These are phyloP conservation scores for Morelia viridis DNA, from an alignment of 2,797 vertebrate genomes.

Conservation along the genomic window DNA sequence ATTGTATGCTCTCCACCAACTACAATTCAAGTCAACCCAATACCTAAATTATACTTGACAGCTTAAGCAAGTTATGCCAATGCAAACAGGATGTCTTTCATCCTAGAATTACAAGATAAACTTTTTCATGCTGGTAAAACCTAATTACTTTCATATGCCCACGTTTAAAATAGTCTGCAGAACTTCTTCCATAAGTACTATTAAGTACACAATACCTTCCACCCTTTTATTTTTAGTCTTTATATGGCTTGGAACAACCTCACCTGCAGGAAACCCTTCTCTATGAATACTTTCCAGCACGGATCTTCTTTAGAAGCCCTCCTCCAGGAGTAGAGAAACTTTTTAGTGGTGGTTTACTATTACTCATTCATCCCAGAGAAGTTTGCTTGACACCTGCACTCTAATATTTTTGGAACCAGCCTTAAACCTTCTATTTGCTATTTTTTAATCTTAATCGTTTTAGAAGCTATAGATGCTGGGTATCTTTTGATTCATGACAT, in stretches of 20 bases:
- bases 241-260: not conserved
- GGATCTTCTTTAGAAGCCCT: not conserved
- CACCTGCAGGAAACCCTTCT: not conserved
- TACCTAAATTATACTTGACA: not conserved
- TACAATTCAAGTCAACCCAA: not conserved
- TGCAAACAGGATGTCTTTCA: not conserved
- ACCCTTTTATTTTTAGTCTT: not conserved
- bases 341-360: not conserved
- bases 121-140: not conserved
- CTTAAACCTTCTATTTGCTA: too few relatives aligned
- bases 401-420: too few relatives aligned
- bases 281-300: not conserved
- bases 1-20: not conserved
- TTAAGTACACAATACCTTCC: fast-evolving
- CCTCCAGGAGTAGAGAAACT: too few relatives aligned
- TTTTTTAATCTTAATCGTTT: not conserved
- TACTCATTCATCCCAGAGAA: not conserved
- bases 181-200: not conserved
- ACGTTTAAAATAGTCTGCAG: not conserved
- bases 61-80: not conserved
- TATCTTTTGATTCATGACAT: not conserved
- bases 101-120: not conserved
- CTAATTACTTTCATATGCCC: not conserved
- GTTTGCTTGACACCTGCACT: too few relatives aligned
- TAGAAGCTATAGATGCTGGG: not conserved